These are phyloP conservation scores for Cliona cf. orientalis DNA, from an alignment of 37 sponge, comb jelly and placozoan species.

Conservation along the genomic window DNA sequence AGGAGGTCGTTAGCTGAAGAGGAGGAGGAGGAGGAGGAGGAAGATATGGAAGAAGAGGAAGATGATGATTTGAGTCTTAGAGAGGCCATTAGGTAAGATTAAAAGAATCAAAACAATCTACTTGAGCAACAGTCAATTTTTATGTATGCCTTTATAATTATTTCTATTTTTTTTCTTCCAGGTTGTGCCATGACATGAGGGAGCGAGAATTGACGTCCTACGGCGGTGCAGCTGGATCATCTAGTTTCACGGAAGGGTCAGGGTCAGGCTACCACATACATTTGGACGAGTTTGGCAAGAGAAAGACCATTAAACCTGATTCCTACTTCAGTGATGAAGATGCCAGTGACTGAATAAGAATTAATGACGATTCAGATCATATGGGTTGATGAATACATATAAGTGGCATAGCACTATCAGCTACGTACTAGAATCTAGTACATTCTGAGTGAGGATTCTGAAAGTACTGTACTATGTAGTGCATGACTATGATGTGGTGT, in stretches of 20 bases:
- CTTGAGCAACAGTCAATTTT: neutral
- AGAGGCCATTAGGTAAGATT: slow-evolving; percentile 62
- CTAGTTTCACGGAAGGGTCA: neutral
- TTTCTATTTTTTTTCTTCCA: neutral
- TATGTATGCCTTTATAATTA: slow-evolving; percentile 5
- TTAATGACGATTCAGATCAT: no score
- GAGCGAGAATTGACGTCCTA: neutral
- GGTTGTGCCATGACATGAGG: slow-evolving; percentile 49
- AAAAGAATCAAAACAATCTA: neutral
- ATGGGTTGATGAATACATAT: no score
- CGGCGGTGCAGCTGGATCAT: neutral
- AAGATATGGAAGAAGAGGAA: slow-evolving; percentile 50
- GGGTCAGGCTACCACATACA: neutral
- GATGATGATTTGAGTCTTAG: slow-evolving; percentile 71
- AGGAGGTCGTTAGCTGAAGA: neutral
- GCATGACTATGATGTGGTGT: no score
- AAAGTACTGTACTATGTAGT: no score
- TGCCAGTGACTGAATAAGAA: slow-evolving; percentile 68
- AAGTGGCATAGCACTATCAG: no score
- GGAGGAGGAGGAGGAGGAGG: slow-evolving; percentile 50
- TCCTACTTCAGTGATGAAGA: slow-evolving; percentile 93
- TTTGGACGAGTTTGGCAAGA: neutral
- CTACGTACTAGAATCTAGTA: no score
- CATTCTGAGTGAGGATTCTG: no score
- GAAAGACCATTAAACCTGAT: slow-evolving; percentile 57